Evolutionary conservation across 2,113 vertebrate species (phyloP).

Genomic region (Cephalopterus ornatus): DNA sequence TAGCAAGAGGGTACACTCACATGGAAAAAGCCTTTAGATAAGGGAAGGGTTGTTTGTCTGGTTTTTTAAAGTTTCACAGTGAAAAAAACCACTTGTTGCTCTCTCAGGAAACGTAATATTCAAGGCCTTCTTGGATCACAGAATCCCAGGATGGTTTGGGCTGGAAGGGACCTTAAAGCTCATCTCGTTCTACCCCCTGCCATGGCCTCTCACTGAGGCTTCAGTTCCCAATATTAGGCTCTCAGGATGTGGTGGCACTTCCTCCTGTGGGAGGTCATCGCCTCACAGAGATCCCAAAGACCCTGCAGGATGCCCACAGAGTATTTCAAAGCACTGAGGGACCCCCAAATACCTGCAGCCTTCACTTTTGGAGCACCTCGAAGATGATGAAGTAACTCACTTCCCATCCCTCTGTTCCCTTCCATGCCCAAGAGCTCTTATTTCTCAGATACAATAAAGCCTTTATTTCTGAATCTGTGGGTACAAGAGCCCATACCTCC

Average conservation of each 20-base stretch:
- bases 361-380: neutral
- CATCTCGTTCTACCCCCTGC: neutral
- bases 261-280: neutral
- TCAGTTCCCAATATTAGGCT: accelerated
- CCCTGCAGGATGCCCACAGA: neutral
- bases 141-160: neutral
- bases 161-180: neutral
- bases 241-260: neutral
- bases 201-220: too few relatives aligned
- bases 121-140: accelerated
- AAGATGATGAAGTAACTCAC: neutral
- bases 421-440: accelerated
- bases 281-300: neutral
- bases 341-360: neutral
- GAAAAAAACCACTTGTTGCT: neutral
- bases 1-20: neutral
- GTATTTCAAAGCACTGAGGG: neutral
- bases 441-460: neutral
- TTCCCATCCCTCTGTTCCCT: neutral
- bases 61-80: neutral
- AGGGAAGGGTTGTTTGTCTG: neutral
- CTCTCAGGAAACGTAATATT: accelerated
- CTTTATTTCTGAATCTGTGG: neutral
- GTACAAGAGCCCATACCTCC: accelerated
- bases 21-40: neutral